Percentiles rank a stretch among this genome's conserved stretches.
Conservation (phyloP, 2,888 invertebrate species). For the Yponomeuta cagnagella region DNA sequence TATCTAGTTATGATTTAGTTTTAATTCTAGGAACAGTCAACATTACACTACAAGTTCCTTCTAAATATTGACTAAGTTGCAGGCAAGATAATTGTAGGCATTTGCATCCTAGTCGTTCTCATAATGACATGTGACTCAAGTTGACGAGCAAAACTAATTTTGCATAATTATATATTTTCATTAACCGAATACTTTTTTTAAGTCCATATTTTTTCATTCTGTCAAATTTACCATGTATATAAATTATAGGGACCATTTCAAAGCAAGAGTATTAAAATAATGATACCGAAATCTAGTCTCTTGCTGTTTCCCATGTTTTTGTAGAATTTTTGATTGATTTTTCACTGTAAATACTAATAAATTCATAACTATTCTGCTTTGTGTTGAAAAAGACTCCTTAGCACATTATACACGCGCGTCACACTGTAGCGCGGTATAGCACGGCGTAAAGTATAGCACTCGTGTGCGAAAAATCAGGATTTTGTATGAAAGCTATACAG, state of each 20-base stretch:
- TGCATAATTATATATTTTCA: not conserved
- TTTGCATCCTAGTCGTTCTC: slow-evolving; percentile 1
- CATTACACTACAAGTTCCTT: slow-evolving; percentile 13
- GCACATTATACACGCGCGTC: no score
- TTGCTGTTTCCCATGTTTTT: slow-evolving; percentile 25
- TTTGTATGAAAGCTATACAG: no score
- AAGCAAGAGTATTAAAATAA: slow-evolving; percentile 22
- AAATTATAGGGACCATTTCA: slow-evolving; percentile 29
- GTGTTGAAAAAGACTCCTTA: not conserved
- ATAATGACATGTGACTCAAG: not conserved
- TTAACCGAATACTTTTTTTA: not conserved
- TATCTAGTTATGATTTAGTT: not conserved
- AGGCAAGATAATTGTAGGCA: not conserved
- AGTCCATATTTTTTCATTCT: not conserved
- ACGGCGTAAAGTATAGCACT: no score
- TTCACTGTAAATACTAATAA: not conserved
- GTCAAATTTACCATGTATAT: slow-evolving; percentile 3
- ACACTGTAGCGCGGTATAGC: not conserved
- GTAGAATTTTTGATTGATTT: not conserved
- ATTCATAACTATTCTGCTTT: not conserved
- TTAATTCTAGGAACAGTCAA: slow-evolving; percentile 7
- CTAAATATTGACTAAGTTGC: slow-evolving; percentile 12
- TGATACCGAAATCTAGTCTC: slow-evolving; percentile 20
- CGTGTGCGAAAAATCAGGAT: no score
- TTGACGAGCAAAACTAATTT: not conserved